Evolutionary conservation across 2,113 vertebrate species (phyloP).

Genomic region (Phylloscopus whistleri): DNA sequence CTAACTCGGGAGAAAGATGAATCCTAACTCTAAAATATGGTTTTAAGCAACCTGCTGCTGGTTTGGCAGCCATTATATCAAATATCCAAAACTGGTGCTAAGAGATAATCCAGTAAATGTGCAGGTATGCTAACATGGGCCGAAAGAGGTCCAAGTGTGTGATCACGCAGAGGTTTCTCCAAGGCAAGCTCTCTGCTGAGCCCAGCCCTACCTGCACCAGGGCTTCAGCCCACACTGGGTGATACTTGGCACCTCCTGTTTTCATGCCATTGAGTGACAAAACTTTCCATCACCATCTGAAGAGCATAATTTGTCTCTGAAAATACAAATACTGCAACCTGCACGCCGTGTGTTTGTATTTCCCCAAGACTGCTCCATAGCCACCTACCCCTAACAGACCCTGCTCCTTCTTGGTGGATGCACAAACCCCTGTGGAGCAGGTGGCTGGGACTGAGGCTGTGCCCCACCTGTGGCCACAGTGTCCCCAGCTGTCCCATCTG

Average conservation of each 20-base stretch:
- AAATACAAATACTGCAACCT: background rate
- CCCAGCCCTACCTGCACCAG: background rate
- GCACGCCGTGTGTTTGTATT: background rate
- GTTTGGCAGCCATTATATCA: background rate
- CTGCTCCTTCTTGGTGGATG: background rate
- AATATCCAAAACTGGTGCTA: background rate
- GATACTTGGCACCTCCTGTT: background rate
- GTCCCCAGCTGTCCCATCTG: background rate
- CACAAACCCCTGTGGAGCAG: background rate
- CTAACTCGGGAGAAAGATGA: background rate
- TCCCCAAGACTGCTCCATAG: background rate
- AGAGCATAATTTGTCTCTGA: background rate
- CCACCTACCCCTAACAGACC: accelerated
- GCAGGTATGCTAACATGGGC: accelerated
- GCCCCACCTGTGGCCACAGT: background rate
- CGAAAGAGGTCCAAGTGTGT: background rate
- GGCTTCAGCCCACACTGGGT: background rate
- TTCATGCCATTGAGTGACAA: background rate
- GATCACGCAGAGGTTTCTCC: background rate
- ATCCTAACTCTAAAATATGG: background rate
- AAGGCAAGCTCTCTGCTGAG: background rate
- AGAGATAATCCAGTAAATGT: background rate
- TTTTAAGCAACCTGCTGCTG: background rate
- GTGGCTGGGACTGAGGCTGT: background rate
- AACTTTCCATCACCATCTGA: background rate